A percentile compares a stretch with the other conserved stretches of the same genome.
These are phyloP conservation scores for Eristalis tenax DNA, from an alignment of 2,888 invertebrate genomes.

Conservation along the genomic window DNA sequence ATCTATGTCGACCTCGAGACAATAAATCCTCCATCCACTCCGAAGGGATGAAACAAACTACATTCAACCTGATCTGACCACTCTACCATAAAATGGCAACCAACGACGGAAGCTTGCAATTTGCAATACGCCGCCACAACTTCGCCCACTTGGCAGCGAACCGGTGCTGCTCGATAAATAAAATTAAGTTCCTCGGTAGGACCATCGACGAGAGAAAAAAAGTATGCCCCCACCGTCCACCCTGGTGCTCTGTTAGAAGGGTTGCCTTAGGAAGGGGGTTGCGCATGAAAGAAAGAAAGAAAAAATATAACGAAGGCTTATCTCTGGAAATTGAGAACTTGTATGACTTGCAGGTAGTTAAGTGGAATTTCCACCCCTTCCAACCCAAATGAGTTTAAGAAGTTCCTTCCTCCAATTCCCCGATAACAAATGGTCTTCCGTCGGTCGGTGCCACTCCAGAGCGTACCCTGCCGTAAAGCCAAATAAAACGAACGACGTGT, in stretches of 20 bases:
- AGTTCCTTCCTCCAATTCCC: constrained; percentile 8
- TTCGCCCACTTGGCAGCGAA: constrained; percentile 28
- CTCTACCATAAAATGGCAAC: constrained; percentile 48
- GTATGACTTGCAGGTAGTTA: constrained; percentile 67
- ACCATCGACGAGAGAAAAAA: background rate
- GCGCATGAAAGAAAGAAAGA: background rate
- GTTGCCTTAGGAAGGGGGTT: background rate
- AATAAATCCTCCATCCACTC: constrained; percentile 22
- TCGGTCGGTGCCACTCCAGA: no score
- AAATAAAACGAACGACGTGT: constrained; percentile 39
- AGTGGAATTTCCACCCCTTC: constrained; percentile 30
- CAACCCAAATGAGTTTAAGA: constrained; percentile 40
- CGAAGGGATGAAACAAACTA: constrained; percentile 11
- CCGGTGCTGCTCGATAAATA: constrained; percentile 46
- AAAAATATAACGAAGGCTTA: background rate
- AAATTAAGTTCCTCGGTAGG: constrained; percentile 45
- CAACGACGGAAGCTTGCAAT: constrained; percentile 51
- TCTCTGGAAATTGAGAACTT: constrained; percentile 36
- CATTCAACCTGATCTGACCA: constrained; percentile 43
- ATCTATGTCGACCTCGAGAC: constrained; percentile 26
- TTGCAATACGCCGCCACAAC: constrained; percentile 44
- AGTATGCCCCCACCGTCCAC: background rate
- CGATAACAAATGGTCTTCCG: constrained; percentile 36
- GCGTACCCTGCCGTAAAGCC: background rate
- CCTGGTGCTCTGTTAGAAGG: background rate